These are phyloP conservation scores for Emmelina monodactyla DNA, from an alignment of 2,888 invertebrate genomes.

Conservation along the genomic window DNA sequence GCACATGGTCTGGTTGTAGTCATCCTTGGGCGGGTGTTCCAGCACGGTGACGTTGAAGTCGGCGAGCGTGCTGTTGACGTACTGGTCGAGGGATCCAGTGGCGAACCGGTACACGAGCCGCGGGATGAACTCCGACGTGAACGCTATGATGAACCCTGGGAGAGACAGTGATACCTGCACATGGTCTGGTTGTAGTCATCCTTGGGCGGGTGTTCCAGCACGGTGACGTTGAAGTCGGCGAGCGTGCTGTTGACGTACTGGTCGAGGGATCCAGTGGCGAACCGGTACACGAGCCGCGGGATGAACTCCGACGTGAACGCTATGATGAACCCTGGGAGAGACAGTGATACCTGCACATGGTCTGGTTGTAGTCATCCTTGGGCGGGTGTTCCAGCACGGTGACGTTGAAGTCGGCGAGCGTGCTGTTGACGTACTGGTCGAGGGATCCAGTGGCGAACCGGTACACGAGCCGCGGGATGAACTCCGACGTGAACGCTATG, in stretches of 20 bases:
- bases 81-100: constrained; percentile 72
- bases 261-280: constrained; percentile 67
- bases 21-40: constrained; percentile 44
- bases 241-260: constrained; percentile 84
- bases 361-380: constrained; percentile 54
- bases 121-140: constrained; percentile 96
- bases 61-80: constrained; percentile 80
- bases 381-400: constrained; percentile 65
- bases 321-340: constrained; percentile 93
- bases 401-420: constrained; percentile 77
- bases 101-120: constrained; percentile 81
- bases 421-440: constrained; percentile 80
- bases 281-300: constrained; percentile 84
- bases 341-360: constrained; percentile 73
- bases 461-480: constrained; percentile 91
- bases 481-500: constrained; percentile 96
- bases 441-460: constrained; percentile 69
- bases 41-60: constrained; percentile 75
- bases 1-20: constrained; percentile 68
- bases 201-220: constrained; percentile 62
- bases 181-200: constrained; percentile 60
- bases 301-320: constrained; percentile 97
- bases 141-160: constrained; percentile 96
- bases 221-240: constrained; percentile 73
- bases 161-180: constrained; percentile 76